These are phyloP conservation scores for Melanostoma mellinum DNA, from an alignment of 2,888 invertebrate genomes.

Conservation along the genomic window DNA sequence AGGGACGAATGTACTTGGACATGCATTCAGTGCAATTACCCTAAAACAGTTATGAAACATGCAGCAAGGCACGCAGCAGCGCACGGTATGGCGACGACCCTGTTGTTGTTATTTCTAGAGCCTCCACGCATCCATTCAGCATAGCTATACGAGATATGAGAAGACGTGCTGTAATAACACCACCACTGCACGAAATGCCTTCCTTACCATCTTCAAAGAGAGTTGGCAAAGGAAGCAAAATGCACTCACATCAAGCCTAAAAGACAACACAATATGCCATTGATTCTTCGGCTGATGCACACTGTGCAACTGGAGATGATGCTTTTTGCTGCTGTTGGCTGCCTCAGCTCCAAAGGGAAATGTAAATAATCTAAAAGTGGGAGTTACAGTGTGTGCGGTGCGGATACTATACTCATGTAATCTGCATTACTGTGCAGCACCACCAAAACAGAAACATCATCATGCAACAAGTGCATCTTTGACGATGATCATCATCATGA, in stretches of 20 bases:
- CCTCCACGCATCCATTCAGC: slow-evolving; percentile 30
- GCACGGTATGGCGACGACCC: slow-evolving; percentile 34
- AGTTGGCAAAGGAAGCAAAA: slow-evolving; percentile 52
- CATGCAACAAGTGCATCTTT: slow-evolving; percentile 69
- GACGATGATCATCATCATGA: slow-evolving; percentile 50
- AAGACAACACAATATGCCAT: slow-evolving; percentile 56
- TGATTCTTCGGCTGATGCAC: slow-evolving; percentile 32
- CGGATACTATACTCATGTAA: slow-evolving; percentile 57
- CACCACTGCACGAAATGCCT: slow-evolving; percentile 12
- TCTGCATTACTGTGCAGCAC: slow-evolving; percentile 47
- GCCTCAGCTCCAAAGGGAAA: slow-evolving; percentile 62
- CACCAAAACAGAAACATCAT: slow-evolving; percentile 65
- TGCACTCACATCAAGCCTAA: slow-evolving; percentile 50
- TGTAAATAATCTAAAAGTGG: slow-evolving; percentile 72
- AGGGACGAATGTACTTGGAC: slow-evolving; percentile 35
- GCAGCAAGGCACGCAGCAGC: slow-evolving; percentile 67
- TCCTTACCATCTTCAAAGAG: slow-evolving; percentile 23
- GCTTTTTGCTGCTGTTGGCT: slow-evolving; percentile 24
- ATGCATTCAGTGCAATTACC: slow-evolving; percentile 70
- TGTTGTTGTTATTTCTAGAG: slow-evolving; percentile 25
- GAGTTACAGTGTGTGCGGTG: slow-evolving; percentile 66
- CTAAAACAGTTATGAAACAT: slow-evolving; percentile 71
- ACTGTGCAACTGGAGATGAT: slow-evolving; percentile 3
- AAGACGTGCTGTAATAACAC: slow-evolving; percentile 67
- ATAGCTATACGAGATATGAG: slow-evolving; percentile 35